Evolutionary conservation across 2,797 vertebrate genomes (phyloP), one percentile per base, ranked within the genome.

Genomic region (Lithobates sylvaticus): DNA sequence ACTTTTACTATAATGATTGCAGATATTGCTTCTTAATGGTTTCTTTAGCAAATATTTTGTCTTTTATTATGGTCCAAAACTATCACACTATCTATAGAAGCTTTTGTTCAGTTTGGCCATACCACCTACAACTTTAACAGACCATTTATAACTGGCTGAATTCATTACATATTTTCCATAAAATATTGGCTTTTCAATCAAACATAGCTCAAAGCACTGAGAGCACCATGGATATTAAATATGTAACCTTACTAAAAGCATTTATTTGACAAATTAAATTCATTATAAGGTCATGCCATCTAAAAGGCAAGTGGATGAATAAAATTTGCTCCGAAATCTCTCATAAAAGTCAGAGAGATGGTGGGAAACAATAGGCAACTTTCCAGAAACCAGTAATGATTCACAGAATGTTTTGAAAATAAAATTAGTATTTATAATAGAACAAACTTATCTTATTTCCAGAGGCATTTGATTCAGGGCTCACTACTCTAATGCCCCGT

Each of bases 251-350:
- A 73, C 85, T 87, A 87, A 78, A 87, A 87, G 80, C 80, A 73
- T 27, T 83, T 74, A 87, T 82, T 86, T 86, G 85, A 86, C 85
- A 82, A 82, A 86, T 86, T 71, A 76, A 86, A 83, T 87, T 83
- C 75, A 78, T 87, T 78, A 83, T 65, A 83, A 83, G 78, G 78
- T 86, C 78, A 81, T 64, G 54, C 74, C 82, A 58, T 71, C 58
- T 82, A 68, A 82, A 86, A 83, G 29, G 64, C 54, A 83, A 87
- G 39, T 83, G 29, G 44, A 78, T 83, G 76, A 86, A 83, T 68
- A 39, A 84, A 87, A 70, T 78, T 34, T 87, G 69, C 36, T 61
- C 32, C 42, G 47, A 78, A 74, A 68, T 74, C 70, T 23, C 27
- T 68, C 64, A 79, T 68, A 87, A 74, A 87, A 87, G 47, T 73